Evolutionary conservation across 2,888 invertebrate genomes (phyloP), one percentile per base, ranked within the genome.

Genomic region (Agrotis exclamationis): DNA sequence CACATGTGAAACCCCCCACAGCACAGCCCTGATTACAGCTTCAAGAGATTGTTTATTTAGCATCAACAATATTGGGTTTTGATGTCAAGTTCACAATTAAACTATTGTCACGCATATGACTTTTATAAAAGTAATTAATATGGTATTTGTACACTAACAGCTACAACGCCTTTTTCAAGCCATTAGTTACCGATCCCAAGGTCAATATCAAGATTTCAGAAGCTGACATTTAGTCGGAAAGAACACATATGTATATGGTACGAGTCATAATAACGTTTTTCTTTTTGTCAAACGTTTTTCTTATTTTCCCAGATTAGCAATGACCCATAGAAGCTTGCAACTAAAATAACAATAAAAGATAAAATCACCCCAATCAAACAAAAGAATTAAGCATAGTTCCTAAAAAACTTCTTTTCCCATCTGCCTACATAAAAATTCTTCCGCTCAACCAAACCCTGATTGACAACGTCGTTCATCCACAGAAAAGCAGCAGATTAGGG

Each of bases 391-490:
- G 45, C 33, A 62, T 28, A 11, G 62, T 50, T 59, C 64, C 47
- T n/a, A 72, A 78, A 78, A 82, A 79, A 65, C 67, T 74, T 58
- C 53, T 76, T 68, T 69, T 74, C 65, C 79, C 84, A 82, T 82
- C 82, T 75, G 85, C 78, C 67, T 68, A 60, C 50, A 65, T 59
- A 44, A 33, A 66, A 70, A 68, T 74, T 83, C 70, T 80, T 84
- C 74, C 85, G 57, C 76, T 76, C 56, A 73, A 74, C 53, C 56
- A 44, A 82, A 68, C 76, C 70, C 67, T 93, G 95, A 94, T 85
- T 94, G 95, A 94, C 93, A 91, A 82, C 78, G 77, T 74, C 86
- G 86, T 83, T 85, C 77, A 77, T 70, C 78, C 78, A 84, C 82
- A 88, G 87, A 90, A 84, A 82, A 47, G 59, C 63, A 70, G 77